phyloP scores from a whole-genome alignment of 1,140 invertebrate genomes.

The Aphelenchoides avenae region DNA sequence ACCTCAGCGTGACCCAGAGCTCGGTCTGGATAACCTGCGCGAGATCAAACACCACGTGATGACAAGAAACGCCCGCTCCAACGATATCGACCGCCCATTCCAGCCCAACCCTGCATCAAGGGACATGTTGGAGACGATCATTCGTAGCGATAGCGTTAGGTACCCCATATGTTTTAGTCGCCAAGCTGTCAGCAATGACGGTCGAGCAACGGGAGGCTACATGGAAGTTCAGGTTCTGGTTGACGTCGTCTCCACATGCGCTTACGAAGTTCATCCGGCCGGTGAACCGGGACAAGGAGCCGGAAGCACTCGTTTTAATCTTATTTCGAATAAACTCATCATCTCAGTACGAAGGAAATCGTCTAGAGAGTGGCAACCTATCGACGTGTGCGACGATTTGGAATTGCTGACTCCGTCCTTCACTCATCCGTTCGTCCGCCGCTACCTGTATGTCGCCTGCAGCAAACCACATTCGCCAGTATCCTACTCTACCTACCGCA shows the following conservation, averaged over 20 bases:
- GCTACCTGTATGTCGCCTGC: conserved; percentile 82
- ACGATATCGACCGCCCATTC: conserved; percentile 79
- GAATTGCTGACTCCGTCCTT: conserved; percentile 84
- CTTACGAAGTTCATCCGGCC: conserved; percentile 96
- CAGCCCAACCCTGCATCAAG: conserved; percentile 84
- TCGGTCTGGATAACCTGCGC: conserved; percentile 76
- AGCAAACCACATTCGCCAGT: conserved; percentile 65
- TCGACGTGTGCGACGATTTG: conserved; percentile 95
- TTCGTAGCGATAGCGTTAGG: conserved; percentile 21
- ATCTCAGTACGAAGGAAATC: conserved; percentile 5
- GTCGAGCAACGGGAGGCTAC: conserved; percentile 92
- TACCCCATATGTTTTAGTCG: conserved; percentile 68
- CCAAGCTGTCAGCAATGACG: conserved; percentile 77
- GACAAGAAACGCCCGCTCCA: conserved; percentile 81
- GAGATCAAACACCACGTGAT: conserved; percentile 96
- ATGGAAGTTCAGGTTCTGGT: conserved; percentile 82
- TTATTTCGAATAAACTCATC: background rate
- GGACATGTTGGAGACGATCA: conserved; percentile 66
- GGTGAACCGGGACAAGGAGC: conserved; percentile 81
- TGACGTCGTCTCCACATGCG: conserved; percentile 65
- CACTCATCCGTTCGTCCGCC: conserved; percentile 79
- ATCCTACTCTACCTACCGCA: conserved; percentile 88
- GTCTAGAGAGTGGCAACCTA: conserved; percentile 74
- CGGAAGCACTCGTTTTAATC: conserved; percentile 65
- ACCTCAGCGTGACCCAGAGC: conserved; percentile 81